Conservation (phyloP, 2,797 vertebrate genomes). For the Orientallactaga sibirica region DNA sequence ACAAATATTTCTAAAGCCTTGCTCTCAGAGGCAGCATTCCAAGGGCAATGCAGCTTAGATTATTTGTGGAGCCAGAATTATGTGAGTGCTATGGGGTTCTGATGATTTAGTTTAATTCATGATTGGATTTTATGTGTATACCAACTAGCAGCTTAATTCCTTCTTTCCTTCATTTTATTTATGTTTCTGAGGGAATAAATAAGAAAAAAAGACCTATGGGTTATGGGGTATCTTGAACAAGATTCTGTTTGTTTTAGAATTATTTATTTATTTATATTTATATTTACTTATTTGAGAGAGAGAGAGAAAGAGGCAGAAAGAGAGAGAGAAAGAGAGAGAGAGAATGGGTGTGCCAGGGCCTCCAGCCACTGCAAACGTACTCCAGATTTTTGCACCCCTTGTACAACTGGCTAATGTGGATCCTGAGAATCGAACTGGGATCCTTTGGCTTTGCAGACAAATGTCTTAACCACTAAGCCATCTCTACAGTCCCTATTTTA, state of each 20-base stretch:
- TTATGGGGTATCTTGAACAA: neutral
- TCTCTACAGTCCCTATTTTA: neutral
- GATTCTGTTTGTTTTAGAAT: neutral
- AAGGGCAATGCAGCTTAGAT: neutral
- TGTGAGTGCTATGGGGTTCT: neutral
- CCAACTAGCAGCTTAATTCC: neutral
- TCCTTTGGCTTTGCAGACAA: no score
- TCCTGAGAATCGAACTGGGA: no score
- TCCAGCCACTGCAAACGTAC: no score
- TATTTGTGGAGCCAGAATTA: neutral
- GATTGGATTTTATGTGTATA: neutral
- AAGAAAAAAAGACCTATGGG: fast-evolving
- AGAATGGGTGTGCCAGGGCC: no score
- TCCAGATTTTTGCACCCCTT: no score
- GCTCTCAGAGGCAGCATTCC: neutral
- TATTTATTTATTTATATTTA: no score
- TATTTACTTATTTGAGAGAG: no score
- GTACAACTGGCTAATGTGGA: no score
- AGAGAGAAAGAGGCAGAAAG: no score
- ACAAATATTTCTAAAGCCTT: neutral
- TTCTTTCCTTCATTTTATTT: neutral
- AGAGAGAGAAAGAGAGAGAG: no score
- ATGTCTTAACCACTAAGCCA: no score
- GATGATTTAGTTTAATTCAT: neutral
- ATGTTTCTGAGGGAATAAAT: neutral